Conservation (phyloP, 2,797 vertebrate genomes). For the Hapalemur alaotrensis region DNA sequence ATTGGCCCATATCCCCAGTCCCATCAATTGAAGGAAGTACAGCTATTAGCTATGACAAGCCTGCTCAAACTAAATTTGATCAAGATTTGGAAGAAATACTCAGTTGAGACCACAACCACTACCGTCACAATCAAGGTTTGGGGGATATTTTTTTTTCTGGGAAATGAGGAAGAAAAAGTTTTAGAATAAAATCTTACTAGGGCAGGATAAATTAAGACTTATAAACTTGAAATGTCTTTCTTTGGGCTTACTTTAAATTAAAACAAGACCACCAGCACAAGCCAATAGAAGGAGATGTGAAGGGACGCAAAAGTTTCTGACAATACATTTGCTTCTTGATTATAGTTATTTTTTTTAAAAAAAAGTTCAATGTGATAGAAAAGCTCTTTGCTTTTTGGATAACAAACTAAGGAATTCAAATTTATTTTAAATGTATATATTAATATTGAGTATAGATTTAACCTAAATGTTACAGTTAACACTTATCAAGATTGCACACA, state of each 20-base stretch:
- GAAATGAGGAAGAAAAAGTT: background rate
- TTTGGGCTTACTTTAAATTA: background rate
- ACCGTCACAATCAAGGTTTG: background rate
- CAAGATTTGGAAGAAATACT: background rate
- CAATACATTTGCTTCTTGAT: background rate
- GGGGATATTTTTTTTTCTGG: background rate
- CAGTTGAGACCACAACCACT: background rate
- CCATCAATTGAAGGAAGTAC: background rate
- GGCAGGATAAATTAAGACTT: background rate
- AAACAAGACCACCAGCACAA: background rate
- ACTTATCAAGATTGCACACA: background rate
- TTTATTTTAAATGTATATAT: background rate
- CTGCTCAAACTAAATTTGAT: background rate
- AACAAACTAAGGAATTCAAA: background rate
- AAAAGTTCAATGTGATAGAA: background rate
- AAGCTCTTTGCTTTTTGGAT: background rate
- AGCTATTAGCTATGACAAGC: background rate
- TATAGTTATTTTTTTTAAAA: background rate
- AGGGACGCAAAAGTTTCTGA: background rate
- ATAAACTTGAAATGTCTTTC: background rate
- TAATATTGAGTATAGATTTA: slow-evolving; percentile 11
- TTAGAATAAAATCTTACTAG: background rate
- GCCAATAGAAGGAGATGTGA: background rate
- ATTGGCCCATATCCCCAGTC: background rate
- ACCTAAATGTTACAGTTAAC: background rate